Evolutionary conservation across 2,888 invertebrate species (phyloP).

Genomic region (Dryadula phaetusa): DNA sequence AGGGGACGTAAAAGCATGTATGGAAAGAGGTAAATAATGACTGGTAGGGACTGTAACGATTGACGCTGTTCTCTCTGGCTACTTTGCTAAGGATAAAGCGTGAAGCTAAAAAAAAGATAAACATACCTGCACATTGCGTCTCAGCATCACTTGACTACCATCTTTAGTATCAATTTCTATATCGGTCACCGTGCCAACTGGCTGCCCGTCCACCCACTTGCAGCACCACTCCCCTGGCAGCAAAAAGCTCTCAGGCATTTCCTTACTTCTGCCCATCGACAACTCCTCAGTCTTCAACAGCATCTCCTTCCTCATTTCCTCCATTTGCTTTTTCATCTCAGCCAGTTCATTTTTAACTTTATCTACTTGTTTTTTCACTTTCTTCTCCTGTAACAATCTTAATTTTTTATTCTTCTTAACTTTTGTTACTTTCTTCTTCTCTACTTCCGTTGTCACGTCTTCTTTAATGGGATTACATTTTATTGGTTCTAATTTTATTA

Average conservation of each 20-base stretch:
- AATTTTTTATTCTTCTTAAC: slow-evolving; percentile 65
- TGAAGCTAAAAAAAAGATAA: too few species aligned
- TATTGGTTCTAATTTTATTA: slow-evolving; percentile 46
- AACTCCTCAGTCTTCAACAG: slow-evolving; percentile 58
- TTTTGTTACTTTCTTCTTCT: slow-evolving; percentile 52
- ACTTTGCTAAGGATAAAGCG: too few species aligned
- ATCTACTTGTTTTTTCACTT: slow-evolving; percentile 69
- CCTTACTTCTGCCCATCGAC: slow-evolving; percentile 42
- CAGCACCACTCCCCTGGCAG: slow-evolving; percentile 86
- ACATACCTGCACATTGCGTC: slow-evolving; percentile 71
- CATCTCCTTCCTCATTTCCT: slow-evolving; percentile 71
- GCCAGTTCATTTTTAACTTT: slow-evolving; percentile 69
- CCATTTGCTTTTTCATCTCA: slow-evolving; percentile 70
- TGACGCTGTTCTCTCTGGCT: too few species aligned
- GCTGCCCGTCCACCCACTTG: slow-evolving; percentile 89
- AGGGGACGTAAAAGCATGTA: too few species aligned
- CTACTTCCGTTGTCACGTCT: slow-evolving; percentile 37
- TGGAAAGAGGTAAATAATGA: too few species aligned
- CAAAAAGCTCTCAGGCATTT: slow-evolving; percentile 64
- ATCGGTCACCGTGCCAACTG: slow-evolving; percentile 84
- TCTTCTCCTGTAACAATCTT: slow-evolving; percentile 63
- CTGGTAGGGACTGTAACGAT: too few species aligned
- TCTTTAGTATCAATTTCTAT: slow-evolving; percentile 72
- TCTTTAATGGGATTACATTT: slow-evolving; percentile 45
- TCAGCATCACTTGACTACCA: slow-evolving; percentile 67